Evolutionary conservation across 2,113 vertebrate species (phyloP).

Genomic region (Periophthalmodon schlosseri): DNA sequence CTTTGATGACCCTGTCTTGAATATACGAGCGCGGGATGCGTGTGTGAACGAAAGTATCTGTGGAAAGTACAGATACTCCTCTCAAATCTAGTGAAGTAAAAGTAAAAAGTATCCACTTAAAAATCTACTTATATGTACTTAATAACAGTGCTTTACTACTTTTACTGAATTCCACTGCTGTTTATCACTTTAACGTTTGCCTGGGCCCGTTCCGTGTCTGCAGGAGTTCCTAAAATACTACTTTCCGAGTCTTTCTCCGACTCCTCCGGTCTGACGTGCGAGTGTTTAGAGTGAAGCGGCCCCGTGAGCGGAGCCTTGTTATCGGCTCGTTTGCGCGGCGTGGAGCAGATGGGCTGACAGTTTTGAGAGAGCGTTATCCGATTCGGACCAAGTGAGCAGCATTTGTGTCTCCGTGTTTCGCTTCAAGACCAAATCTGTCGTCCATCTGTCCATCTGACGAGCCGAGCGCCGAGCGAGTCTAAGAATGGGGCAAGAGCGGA

Average conservation of each 20-base stretch:
- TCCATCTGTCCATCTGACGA: slow-evolving; percentile 7
- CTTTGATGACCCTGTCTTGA: too few species aligned
- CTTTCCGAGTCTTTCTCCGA: not conserved
- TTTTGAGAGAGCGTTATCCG: not conserved
- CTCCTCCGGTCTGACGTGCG: not conserved
- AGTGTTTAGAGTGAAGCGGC: not conserved
- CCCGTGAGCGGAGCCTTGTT: not conserved
- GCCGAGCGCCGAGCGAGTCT: not conserved
- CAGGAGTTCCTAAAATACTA: slow-evolving; percentile 8
- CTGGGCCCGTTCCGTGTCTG: not conserved
- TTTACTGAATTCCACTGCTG: too few species aligned
- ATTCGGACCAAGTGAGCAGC: not conserved
- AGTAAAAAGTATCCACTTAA: too few species aligned
- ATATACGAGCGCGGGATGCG: too few species aligned
- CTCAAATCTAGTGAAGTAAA: too few species aligned
- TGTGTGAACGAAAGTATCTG: too few species aligned
- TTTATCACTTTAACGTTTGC: not conserved
- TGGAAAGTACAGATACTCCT: too few species aligned
- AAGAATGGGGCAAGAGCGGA: not conserved
- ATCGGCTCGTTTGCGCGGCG: not conserved
- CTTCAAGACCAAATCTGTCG: slow-evolving; percentile 9
- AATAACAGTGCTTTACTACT: too few species aligned
- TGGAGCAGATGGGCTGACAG: slow-evolving; percentile 6
- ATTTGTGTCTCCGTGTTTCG: slow-evolving; percentile 4
- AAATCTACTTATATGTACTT: too few species aligned